Base-by-base conservation (phyloP, 2,113 vertebrate genomes). In the Salvator merianae region DNA sequence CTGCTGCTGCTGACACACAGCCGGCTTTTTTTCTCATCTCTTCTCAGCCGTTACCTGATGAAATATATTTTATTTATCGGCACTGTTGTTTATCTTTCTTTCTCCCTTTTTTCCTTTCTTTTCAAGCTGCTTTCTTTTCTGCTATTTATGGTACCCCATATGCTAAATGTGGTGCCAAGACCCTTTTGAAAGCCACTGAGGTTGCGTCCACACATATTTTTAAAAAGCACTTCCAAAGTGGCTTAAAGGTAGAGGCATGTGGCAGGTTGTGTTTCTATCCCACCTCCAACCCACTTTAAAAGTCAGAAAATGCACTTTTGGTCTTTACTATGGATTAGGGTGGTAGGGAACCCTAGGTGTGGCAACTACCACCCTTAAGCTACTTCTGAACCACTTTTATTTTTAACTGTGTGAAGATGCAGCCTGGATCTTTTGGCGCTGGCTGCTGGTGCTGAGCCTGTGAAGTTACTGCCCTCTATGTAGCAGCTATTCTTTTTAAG, bases 11-110 rank as follows among this genome's bases (percentile, higher is more conserved):
- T 92, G 95, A 87, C 80, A 38, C 14, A 0, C 47, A 85, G 88
- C 91, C 91, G 88, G 93, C 59, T 85, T 91, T 87, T 93, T 90
- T 88, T 91, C 89, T 85, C 86, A 4, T 43, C 73, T 81, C 28
- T 16, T 4, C 22, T 30, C 28, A 22, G 20, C n/a, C 13, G 77
- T 93, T 79, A 91, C 93, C 92, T 88, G 91, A 83, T 75, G 87
- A 84, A 89, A 92, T 80, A 66, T 1, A 30, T 88, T 86, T 50
- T 86, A 69, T 89, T 81, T 90, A 77, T 70, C 77, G 32, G 53
- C 76, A 14, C 1, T 84, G 7, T 6, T 77, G 55, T 13, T 38
- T 77, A 82, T 65, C 77, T 65, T 28, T 66, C 1, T 22, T 30
- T 63, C 32, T 16, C 36, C 36, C n/a, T 8, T 20, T 18, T 24